phyloP scores from a whole-genome alignment of 2,888 invertebrate genomes.

The Neoscelio sp. region DNA sequence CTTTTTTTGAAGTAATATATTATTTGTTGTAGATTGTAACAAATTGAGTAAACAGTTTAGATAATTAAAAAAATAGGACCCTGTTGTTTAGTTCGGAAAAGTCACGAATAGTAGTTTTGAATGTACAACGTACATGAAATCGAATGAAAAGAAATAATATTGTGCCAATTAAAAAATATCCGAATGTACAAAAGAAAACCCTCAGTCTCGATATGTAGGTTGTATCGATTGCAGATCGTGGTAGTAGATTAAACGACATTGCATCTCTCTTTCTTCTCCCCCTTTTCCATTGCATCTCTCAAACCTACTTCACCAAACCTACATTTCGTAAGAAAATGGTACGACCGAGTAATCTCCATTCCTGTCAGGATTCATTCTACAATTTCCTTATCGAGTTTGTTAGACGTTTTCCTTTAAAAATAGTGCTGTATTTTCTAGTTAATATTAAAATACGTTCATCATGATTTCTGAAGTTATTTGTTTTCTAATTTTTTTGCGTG shows the following conservation, averaged over 20 bases:
- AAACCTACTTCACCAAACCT: slow-evolving; percentile 51
- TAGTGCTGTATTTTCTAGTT: background rate
- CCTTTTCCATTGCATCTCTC: slow-evolving; percentile 43
- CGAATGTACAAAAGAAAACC: slow-evolving; percentile 29
- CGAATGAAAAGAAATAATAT: slow-evolving; percentile 25
- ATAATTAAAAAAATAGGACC: too few relatives aligned
- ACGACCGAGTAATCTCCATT: slow-evolving; percentile 32
- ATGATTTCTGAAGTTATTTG: too few relatives aligned
- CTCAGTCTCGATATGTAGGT: slow-evolving; percentile 58
- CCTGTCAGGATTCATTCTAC: slow-evolving; percentile 8
- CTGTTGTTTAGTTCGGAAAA: too few relatives aligned
- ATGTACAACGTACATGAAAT: slow-evolving; percentile 10
- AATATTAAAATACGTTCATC: too few relatives aligned
- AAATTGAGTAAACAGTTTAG: too few relatives aligned
- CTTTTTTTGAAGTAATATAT: too few relatives aligned
- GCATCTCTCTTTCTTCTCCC: slow-evolving; percentile 63
- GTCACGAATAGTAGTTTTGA: background rate
- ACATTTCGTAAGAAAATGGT: slow-evolving; percentile 42
- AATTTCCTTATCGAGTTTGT: slow-evolving; percentile 3
- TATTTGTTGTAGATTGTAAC: too few relatives aligned
- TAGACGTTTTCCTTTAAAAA: background rate
- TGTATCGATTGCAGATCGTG: slow-evolving; percentile 66
- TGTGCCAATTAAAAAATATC: slow-evolving; percentile 28
- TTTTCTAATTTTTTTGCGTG: too few relatives aligned
- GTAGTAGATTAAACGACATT: slow-evolving; percentile 62